Evolutionary conservation across 2,888 invertebrate species (phyloP), one percentile per base, ranked within the genome.

Genomic region (Noctua pronuba): DNA sequence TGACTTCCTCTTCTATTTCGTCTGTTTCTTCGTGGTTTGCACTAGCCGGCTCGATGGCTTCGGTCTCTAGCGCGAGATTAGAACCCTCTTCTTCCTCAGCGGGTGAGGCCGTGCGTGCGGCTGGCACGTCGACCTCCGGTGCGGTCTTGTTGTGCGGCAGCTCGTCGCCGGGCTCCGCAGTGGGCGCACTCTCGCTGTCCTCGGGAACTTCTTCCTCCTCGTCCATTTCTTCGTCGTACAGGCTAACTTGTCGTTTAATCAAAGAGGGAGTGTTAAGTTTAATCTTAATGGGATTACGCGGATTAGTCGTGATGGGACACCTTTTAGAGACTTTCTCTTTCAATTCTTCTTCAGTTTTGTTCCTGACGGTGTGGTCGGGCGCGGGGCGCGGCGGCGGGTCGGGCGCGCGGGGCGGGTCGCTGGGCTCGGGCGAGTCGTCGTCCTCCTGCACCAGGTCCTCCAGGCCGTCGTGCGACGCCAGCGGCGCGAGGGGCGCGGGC

Each of bases 161-260:
- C n/a, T 49, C 38, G 18, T 66, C 49, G 2, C n/a, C 28, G 5
- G 8, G 65, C 21, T 70, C 60, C 21, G 58, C 60, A 6, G 18
- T 31, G 49, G 73, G 66, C 75, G 13, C 82, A 92, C 92, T 88
- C 92, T 83, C 88, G n/a, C 6, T 62, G 11, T 80, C 83, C 10
- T 86, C 89, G 21, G 82, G 84, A 38, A 78, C 49, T 7, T 85
- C 87, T 67, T 83, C 82, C 6, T 68, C 78, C 5, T 87, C 82
- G 16, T 80, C 66, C 65, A 82, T 67, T 24, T 88, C 89, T 88
- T 97, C 97, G 87, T 97, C 97, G 85, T 97, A 97, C 86, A 97
- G 93, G 87, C 94, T 94, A 90, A 97, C 94, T 89, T 94, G 95
- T 88, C 97, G 95, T 90, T 95, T 97, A 88, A 97, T 96, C 87